These are phyloP conservation scores for Epizoanthus illoricatus DNA, from an alignment of 92 coral and sea anemone genomes.

Conservation along the genomic window DNA sequence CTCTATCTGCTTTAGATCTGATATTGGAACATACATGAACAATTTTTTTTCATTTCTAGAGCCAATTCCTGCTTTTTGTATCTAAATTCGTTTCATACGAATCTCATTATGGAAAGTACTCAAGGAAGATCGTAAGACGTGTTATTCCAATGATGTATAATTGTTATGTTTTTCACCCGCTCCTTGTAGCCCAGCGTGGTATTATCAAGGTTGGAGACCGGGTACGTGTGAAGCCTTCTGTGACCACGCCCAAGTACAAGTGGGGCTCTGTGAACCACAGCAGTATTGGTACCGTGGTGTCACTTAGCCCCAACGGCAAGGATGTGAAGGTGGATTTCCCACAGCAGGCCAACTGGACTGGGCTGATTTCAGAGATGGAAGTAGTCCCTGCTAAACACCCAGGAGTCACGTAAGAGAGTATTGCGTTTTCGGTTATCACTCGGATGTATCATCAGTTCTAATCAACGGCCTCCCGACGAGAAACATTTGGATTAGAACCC, in stretches of 20 bases:
- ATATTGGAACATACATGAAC: no score
- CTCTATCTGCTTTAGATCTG: no score
- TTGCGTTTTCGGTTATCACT: no score
- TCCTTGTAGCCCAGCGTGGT: slow-evolving; percentile 79
- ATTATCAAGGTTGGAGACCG: slow-evolving; percentile 95
- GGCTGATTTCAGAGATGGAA: slow-evolving; percentile 95
- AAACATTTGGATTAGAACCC: no score
- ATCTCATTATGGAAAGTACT: no score
- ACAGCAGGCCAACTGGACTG: slow-evolving; percentile 99
- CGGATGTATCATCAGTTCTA: no score
- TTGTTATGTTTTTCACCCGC: not conserved
- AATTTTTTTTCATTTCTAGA: no score
- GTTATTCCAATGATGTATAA: not conserved
- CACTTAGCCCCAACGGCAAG: slow-evolving; percentile 94
- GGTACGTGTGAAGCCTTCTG: slow-evolving; percentile 93
- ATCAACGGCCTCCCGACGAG: no score
- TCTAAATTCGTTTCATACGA: no score
- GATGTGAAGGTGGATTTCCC: slow-evolving; percentile 98
- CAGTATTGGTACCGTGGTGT: slow-evolving; percentile 95
- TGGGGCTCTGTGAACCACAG: slow-evolving; percentile 98
- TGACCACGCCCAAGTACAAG: slow-evolving; percentile 97
- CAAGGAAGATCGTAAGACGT: not conserved
- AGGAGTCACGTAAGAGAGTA: slow-evolving; percentile 74
- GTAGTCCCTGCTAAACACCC: slow-evolving; percentile 94
- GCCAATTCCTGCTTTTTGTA: no score